A percentile compares a stretch with the other conserved stretches of the same genome.
phyloP scores from a whole-genome alignment of 2,888 invertebrate genomes.

The Volucella inflata region DNA sequence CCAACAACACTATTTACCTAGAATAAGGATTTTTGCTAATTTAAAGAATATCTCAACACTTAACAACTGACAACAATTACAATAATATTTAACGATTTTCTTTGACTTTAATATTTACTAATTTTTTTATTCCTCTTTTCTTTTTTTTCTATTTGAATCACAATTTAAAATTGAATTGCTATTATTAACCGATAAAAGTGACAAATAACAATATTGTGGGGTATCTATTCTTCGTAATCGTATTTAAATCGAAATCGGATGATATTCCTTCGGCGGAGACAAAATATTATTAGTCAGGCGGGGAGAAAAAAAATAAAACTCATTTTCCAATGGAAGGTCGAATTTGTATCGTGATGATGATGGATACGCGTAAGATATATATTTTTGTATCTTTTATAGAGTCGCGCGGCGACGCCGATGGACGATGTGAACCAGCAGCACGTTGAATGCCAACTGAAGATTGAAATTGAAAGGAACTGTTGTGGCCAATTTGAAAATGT shows the following conservation, averaged over 20 bases:
- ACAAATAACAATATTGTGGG: too few relatives aligned
- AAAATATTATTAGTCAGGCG: slow-evolving; percentile 16
- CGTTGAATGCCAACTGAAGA: slow-evolving; percentile 74
- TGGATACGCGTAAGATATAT: slow-evolving; percentile 26
- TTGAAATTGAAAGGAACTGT: slow-evolving; percentile 65
- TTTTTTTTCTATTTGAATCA: slow-evolving; percentile 21
- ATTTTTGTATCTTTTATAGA: slow-evolving; percentile 23
- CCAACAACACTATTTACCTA: background rate
- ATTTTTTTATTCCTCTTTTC: slow-evolving; percentile 6
- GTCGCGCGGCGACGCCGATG: slow-evolving; percentile 35
- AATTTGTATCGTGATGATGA: slow-evolving; percentile 28
- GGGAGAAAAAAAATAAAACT: slow-evolving; percentile 19
- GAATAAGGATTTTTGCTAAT: slow-evolving; percentile 2
- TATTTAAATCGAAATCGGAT: slow-evolving; percentile 14
- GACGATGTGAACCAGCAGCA: slow-evolving; percentile 71
- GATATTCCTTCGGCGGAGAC: slow-evolving; percentile 45
- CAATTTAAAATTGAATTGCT: slow-evolving; percentile 9
- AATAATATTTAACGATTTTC: background rate
- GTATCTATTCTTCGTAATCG: slow-evolving; percentile 20
- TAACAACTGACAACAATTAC: slow-evolving; percentile 10
- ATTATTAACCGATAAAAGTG: background rate
- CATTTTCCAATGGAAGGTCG: slow-evolving; percentile 54
- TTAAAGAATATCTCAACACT: background rate
- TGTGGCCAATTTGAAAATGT: slow-evolving; percentile 72
- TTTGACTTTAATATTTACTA: slow-evolving; percentile 12